Base-by-base conservation (phyloP, 2,797 vertebrate genomes). In the Sylvia borin region DNA sequence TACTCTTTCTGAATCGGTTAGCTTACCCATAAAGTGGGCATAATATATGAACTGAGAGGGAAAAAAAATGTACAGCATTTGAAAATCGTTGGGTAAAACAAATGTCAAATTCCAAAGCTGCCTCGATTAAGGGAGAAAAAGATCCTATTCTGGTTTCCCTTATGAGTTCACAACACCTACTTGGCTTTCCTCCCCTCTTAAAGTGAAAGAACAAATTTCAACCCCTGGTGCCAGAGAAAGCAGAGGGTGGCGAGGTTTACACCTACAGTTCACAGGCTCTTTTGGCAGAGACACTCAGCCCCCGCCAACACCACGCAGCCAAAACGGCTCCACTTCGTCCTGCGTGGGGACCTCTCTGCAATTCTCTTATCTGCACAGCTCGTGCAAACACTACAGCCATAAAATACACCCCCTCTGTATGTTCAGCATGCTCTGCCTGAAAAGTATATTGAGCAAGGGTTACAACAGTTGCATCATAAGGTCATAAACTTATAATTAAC, bases 401-500 rank as follows among this genome's bases (percentile, higher is more conserved):
- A 92, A 95, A 95, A 84, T 87, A 64, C 73, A 71, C 42, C 62
- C 92, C 70, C 67, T 80, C 79, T 87, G 61, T 90, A 81, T 13
- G 32, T 68, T 75, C 42, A 67, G 48, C 45, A 36, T 16, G 50
- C 40, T 78, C 84, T 79, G 71, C 57, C 76, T 85, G 92, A 58
- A 65, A 82, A 80, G 73, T 89, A 58, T 92, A 79, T 85, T 84
- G 93, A 85, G 75, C 80, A 92, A 92, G 73, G 51, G 74, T 96
- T 47, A n/a, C 65, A 91, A 25, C 93, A 95, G 91, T 92, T 95
- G 80, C 92, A 95, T 96, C 89, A 93, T 91, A 92, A 97, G 80
- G 88, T 88, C 93, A 85, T 96, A 94, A 71, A 94, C 62, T 93
- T 94, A 91, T 92, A 93, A 96, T 94, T 96, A 92, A 93, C 95